phyloP scores from a whole-genome alignment of 2,888 invertebrate species.

The Cinara cedri region DNA sequence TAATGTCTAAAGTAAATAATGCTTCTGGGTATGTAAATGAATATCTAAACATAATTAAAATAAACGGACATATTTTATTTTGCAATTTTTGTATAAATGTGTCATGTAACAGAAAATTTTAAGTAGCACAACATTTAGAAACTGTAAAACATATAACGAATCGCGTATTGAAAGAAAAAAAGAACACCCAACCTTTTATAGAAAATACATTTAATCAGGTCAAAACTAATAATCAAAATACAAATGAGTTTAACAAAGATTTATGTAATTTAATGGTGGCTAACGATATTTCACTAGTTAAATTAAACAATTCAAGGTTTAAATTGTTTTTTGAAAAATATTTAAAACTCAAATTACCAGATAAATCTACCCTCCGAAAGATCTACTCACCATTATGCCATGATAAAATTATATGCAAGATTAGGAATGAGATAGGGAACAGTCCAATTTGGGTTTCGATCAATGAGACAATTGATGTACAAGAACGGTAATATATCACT shows the following conservation, averaged over 20 bases:
- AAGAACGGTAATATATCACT: neutral
- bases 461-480: too few relatives aligned
- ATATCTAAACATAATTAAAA: neutral
- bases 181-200: neutral
- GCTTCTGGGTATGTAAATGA: too few relatives aligned
- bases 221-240: slow-evolving; percentile 16
- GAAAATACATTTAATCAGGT: slow-evolving; percentile 4
- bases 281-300: neutral
- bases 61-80: slow-evolving; percentile 34
- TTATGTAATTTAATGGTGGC: too few relatives aligned
- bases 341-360: slow-evolving; percentile 16
- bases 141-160: slow-evolving; percentile 12
- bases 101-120: slow-evolving; percentile 19
- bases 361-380: neutral
- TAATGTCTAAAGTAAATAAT: too few relatives aligned
- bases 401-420: slow-evolving; percentile 19
- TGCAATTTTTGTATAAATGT: slow-evolving; percentile 23
- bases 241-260: too few relatives aligned
- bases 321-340: slow-evolving; percentile 34
- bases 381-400: slow-evolving; percentile 3
- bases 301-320: slow-evolving; percentile 20
- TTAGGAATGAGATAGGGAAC: slow-evolving; percentile 21
- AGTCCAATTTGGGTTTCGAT: slow-evolving; percentile 4
- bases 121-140: slow-evolving; percentile 1
- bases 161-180: neutral